Base-by-base conservation (phyloP, 2,888 invertebrate genomes). In the Geophilus truncorum region DNA sequence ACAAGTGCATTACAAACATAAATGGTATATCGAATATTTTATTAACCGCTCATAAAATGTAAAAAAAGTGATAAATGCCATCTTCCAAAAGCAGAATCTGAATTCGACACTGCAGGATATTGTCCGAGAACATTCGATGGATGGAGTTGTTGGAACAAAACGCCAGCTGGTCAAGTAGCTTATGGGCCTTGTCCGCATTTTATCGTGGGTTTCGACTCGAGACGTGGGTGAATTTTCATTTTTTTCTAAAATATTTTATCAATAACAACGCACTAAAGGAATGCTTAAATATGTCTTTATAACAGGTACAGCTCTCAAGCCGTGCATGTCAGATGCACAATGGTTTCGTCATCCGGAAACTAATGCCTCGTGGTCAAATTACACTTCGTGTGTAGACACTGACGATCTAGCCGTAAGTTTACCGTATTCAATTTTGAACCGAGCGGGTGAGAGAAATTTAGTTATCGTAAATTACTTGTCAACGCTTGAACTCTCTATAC, bases 281-380 rank as follows among this genome's bases (percentile, higher is more conserved):
- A 34, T 7, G 34, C 12, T 40, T 40, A 12, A 40, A 10, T 62
- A 25, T 12, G 75, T 6, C 34, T 80, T 40, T 82, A 76, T 82
- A 82, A 1, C 84, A 87, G 87, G 85, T 32, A 83, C 82, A 57
- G 86, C 85, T 4, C 85, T 85, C 81, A 85, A 86, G 80, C 83
- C 84, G 80, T 93, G 93, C 84, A 87, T 89, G 83, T 89, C 89
- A 15, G 90, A 92, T 83, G 93, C 92, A 0, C 89, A 90, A 0
- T 93, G 93, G 93, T 92, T 88, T 85, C 86, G 86, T 0, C 90
- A 91, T 85, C 91, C 92, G 0, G 86, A 87, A 4, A 89, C 89
- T 1, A 89, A 89, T 45, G 88, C 86, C 15, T 87, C 89, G 0
- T 93, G 92, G 92, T 90, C 92, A 0, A 92, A 93, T 85, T 93